Evolutionary conservation across 2,888 invertebrate genomes (phyloP).

Genomic region (Diloba caeruleocephala): DNA sequence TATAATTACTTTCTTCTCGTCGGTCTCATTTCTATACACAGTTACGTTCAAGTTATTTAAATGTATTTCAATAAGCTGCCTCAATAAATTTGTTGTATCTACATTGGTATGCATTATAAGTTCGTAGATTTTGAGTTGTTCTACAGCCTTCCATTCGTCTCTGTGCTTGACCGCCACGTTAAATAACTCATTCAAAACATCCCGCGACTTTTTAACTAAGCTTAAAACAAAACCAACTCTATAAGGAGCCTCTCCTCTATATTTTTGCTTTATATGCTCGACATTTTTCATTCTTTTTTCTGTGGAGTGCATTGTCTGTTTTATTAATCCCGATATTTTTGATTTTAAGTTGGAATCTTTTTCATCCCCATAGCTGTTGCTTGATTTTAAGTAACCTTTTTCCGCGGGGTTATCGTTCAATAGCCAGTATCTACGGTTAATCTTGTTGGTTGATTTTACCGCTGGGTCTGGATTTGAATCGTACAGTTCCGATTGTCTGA

Average conservation of each 20-base stretch:
- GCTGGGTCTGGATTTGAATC: slow-evolving; percentile 19
- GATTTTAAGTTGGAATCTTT: slow-evolving; percentile 70
- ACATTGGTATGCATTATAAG: slow-evolving; percentile 80
- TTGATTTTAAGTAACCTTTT: neutral
- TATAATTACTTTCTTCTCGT: slow-evolving; percentile 63
- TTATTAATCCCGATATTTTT: slow-evolving; percentile 70
- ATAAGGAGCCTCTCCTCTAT: slow-evolving; percentile 62
- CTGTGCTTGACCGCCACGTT: slow-evolving; percentile 79
- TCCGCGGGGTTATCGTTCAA: neutral
- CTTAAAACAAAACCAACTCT: slow-evolving; percentile 75
- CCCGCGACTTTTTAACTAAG: slow-evolving; percentile 75
- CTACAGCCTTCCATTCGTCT: slow-evolving; percentile 77
- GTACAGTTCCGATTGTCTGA: slow-evolving; percentile 4
- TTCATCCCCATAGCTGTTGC: slow-evolving; percentile 26
- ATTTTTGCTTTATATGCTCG: slow-evolving; percentile 57
- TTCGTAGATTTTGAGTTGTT: slow-evolving; percentile 80
- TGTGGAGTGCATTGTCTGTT: slow-evolving; percentile 73
- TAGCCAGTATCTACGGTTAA: slow-evolving; percentile 5
- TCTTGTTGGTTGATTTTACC: neutral
- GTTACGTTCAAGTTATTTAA: slow-evolving; percentile 64
- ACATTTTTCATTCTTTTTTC: slow-evolving; percentile 64
- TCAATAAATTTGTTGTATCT: slow-evolving; percentile 74
- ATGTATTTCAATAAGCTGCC: slow-evolving; percentile 74
- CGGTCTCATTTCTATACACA: neutral
- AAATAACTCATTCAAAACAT: slow-evolving; percentile 76